Evolutionary conservation across 2,797 vertebrate species (phyloP).

Genomic region (Hephaestus fuliginosus): DNA sequence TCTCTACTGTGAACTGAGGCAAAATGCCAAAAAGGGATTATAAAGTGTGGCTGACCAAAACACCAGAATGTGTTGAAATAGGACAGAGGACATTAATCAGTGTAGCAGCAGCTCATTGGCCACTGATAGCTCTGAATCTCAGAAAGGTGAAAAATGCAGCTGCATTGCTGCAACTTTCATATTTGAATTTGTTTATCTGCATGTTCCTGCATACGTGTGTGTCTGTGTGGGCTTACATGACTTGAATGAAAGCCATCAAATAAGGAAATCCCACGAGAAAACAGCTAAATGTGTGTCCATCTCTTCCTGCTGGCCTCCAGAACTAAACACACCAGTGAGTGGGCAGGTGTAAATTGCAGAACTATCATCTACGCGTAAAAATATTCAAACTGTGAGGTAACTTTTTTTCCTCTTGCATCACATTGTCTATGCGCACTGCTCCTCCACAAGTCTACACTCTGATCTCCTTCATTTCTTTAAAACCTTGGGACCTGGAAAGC

Average conservation of each 20-base stretch:
- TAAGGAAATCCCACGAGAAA: constrained; percentile 5
- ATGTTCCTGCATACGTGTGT: not conserved
- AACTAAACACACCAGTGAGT: not conserved
- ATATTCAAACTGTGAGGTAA: constrained; percentile 15
- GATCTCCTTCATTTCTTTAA: constrained; percentile 44
- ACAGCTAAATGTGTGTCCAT: not conserved
- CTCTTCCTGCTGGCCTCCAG: not conserved
- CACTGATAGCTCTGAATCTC: not conserved
- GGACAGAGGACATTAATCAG: not conserved
- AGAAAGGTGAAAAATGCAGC: not conserved
- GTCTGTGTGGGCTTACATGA: not conserved
- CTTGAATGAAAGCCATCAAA: not conserved
- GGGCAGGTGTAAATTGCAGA: not conserved
- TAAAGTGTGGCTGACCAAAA: not conserved
- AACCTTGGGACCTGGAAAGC: constrained; percentile 43
- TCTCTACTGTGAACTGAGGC: not conserved
- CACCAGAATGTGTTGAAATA: not conserved
- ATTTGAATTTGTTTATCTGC: not conserved
- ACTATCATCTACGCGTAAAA: not conserved
- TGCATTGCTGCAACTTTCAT: not conserved
- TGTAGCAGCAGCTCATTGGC: not conserved
- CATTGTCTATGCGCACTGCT: constrained; percentile 18
- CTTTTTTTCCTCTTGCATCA: constrained; percentile 25
- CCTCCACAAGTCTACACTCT: constrained; percentile 34
- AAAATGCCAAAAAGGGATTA: not conserved